A percentile compares a stretch with the other conserved stretches of the same genome.
These are phyloP conservation scores for Ooceraea biroi DNA, from an alignment of 1,140 invertebrate genomes.

Conservation along the genomic window DNA sequence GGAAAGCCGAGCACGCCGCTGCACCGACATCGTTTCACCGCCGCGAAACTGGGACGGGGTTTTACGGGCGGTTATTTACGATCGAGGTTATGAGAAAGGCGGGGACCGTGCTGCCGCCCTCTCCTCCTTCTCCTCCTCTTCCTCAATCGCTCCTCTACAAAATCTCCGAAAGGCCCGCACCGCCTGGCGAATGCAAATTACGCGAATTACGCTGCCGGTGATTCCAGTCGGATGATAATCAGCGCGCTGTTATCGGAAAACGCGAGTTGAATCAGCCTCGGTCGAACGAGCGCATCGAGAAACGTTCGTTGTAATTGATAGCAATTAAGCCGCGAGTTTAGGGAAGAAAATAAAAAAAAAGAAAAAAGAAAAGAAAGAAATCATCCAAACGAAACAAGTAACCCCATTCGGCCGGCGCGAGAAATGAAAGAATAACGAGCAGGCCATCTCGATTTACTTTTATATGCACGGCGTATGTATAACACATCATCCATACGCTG, in stretches of 20 bases:
- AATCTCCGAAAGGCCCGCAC: slow-evolving; percentile 42
- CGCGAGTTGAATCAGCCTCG: slow-evolving; percentile 8
- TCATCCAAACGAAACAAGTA: no score
- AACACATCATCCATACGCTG: no score
- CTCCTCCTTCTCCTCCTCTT: neutral
- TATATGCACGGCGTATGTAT: no score
- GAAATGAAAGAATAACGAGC: no score
- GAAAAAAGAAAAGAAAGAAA: no score
- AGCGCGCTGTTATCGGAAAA: neutral
- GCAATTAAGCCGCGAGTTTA: no score
- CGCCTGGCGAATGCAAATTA: slow-evolving; percentile 52
- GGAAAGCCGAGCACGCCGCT: slow-evolving; percentile 52
- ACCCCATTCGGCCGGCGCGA: no score
- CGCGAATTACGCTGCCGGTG: slow-evolving; percentile 34
- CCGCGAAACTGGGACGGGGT: slow-evolving; percentile 62
- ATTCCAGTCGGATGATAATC: slow-evolving; percentile 36
- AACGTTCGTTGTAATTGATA: no score
- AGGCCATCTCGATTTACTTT: no score
- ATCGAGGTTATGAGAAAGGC: slow-evolving; percentile 67
- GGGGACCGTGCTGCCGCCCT: slow-evolving; percentile 7
- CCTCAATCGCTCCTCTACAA: slow-evolving; percentile 21
- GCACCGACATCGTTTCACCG: slow-evolving; percentile 52
- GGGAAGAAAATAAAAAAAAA: no score
- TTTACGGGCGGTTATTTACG: slow-evolving; percentile 66
- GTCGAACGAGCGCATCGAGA: neutral